phyloP scores from a whole-genome alignment of 1,140 invertebrate genomes.

The Aleiodes sp. region DNA sequence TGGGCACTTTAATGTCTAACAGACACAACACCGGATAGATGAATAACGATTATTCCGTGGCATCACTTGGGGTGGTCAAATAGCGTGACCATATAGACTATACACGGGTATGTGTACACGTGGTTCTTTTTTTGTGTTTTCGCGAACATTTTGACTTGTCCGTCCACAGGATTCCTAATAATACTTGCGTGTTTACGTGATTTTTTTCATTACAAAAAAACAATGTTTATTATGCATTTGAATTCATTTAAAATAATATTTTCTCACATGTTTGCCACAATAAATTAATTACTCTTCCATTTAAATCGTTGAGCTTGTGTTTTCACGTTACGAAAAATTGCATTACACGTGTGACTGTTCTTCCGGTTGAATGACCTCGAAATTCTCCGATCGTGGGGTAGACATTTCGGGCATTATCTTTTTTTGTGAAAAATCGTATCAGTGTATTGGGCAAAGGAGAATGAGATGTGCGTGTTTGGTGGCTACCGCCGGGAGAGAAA shows the following conservation, averaged over 20 bases:
- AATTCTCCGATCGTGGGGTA: constrained; percentile 27
- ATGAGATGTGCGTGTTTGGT: constrained; percentile 18
- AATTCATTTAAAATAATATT: neutral
- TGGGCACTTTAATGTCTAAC: neutral
- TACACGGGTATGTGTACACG: neutral
- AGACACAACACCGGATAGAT: constrained; percentile 57
- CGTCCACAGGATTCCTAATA: neutral
- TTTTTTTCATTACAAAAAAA: constrained; percentile 23
- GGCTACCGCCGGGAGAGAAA: neutral
- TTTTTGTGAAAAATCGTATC: neutral
- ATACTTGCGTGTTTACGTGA: constrained; percentile 17
- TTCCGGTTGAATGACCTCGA: constrained; percentile 44
- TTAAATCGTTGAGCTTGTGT: no score
- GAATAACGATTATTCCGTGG: constrained; percentile 64
- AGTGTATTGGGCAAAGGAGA: neutral
- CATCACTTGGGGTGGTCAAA: constrained; percentile 61
- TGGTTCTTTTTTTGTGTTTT: neutral
- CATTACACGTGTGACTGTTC: constrained; percentile 4
- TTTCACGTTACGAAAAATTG: no score
- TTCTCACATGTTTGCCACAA: no score
- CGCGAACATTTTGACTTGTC: neutral
- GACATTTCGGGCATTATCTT: neutral
- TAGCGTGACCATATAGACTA: constrained; percentile 57
- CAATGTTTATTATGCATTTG: neutral
- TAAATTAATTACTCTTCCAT: no score